These are phyloP conservation scores for Tetanocera ferruginea DNA, from an alignment of 2,888 invertebrate species.

Conservation along the genomic window DNA sequence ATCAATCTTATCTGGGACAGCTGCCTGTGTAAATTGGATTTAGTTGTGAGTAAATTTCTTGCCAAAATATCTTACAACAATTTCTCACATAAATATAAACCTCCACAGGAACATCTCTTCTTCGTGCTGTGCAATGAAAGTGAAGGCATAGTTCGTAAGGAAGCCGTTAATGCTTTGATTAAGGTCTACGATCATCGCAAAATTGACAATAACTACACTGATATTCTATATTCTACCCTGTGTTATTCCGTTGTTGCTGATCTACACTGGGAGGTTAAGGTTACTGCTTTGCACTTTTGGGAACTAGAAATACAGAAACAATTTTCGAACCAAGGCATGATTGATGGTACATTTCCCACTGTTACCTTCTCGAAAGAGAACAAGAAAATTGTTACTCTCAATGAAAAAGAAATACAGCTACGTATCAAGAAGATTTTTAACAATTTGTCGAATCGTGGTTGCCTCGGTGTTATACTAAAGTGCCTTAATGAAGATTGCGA, in stretches of 20 bases:
- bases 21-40: slow-evolving; percentile 73
- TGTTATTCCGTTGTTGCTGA: slow-evolving; percentile 78
- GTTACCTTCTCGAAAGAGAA: slow-evolving; percentile 85
- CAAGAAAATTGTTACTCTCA: slow-evolving; percentile 82
- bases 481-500: slow-evolving; percentile 80
- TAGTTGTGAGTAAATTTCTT: slow-evolving; percentile 72
- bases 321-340: slow-evolving; percentile 84
- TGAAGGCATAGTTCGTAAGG: slow-evolving; percentile 83
- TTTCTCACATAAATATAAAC: not conserved
- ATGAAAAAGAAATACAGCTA: slow-evolving; percentile 73
- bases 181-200: slow-evolving; percentile 78
- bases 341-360: slow-evolving; percentile 83
- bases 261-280: slow-evolving; percentile 87
- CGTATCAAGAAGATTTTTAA: slow-evolving; percentile 77
- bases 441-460: slow-evolving; percentile 78
- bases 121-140: slow-evolving; percentile 76
- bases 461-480: slow-evolving; percentile 78
- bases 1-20: slow-evolving; percentile 79
- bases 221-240: slow-evolving; percentile 76
- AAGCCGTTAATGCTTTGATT: slow-evolving; percentile 78
- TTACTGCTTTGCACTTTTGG: slow-evolving; percentile 81
- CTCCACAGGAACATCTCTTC: slow-evolving; percentile 71
- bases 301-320: slow-evolving; percentile 76
- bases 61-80: not conserved
- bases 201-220: slow-evolving; percentile 72